Evolutionary conservation across 2,888 invertebrate genomes (phyloP), one percentile per base, ranked within the genome.

Genomic region (Epinotia nisella): DNA sequence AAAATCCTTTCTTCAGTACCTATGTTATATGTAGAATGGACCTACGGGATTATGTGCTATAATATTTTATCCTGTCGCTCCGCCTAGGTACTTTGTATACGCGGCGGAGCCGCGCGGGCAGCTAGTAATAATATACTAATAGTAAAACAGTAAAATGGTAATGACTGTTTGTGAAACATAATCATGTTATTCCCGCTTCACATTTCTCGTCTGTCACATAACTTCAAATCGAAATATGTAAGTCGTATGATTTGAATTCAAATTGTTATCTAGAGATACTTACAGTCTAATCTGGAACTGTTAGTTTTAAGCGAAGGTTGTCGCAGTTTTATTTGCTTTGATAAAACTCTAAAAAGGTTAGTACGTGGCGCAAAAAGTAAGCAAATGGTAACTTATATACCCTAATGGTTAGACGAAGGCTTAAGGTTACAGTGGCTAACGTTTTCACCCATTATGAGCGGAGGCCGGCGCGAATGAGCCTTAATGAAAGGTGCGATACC

Each of bases 401-500:
- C 17, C 24, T 66, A 66, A 56, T 80, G 83, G 83, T 83, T 85
- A 88, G 83, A 90, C 88, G 89, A 90, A 88, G 86, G 88, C 87
- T 89, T 85, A 86, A 80, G 84, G 83, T 83, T 82, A 84, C 81
- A 85, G 85, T 87, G 83, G 88, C 88, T 87, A 90, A 88, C 87
- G 86, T 87, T 89, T 86, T 85, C 85, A 85, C 79, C 86, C 85
- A 89, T 90, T 90, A 91, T 85, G 83, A 84, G 83, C 81, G 83
- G 84, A 87, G 85, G 85, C 87, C 87, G 76, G 87, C 87, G 87
- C 86, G 88, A 90, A 91, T 89, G 90, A 88, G 87, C 86, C 87
- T 88, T 91, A 91, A 91, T 91, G 87, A 90, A 90, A 91, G 90
- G 90, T 87, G 87, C 88, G 88, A 90, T 90, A 90, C 88, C 86